Conservation (phyloP, 2,113 vertebrate species). For the Hippocampus zosterae region DNA sequence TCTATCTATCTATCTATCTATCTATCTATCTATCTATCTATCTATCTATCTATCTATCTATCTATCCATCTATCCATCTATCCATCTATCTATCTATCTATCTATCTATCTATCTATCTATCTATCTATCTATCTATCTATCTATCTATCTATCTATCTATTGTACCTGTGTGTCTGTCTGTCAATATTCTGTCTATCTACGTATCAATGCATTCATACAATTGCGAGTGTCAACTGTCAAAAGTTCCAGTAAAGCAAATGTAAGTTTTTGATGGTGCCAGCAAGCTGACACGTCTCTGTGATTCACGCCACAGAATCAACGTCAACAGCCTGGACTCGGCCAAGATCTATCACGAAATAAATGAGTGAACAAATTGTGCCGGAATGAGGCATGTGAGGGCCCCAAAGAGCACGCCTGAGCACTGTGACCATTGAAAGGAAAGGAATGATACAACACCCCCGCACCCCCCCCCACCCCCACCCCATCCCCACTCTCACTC, state of each 20-base stretch:
- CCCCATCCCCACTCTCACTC: background rate
- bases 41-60: too few species aligned
- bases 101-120: too few species aligned
- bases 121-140: too few species aligned
- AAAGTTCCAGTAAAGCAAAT: background rate
- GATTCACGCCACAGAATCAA: background rate
- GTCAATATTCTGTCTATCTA: too few species aligned
- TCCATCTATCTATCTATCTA: too few species aligned
- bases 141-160: too few species aligned
- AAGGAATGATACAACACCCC: constrained; percentile 17
- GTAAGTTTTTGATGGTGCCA: background rate
- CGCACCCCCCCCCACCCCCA: constrained; percentile 8
- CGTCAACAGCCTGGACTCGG: constrained; percentile 14
- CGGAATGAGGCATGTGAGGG: constrained; percentile 20
- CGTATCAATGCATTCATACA: too few species aligned
- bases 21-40: too few species aligned
- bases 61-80: too few species aligned
- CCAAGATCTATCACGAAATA: constrained; percentile 19
- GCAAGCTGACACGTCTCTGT: background rate
- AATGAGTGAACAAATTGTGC: constrained; percentile 12
- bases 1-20: too few species aligned
- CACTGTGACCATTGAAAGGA: constrained; percentile 12
- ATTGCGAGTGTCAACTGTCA: constrained; percentile 5
- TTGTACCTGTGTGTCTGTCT: too few species aligned
- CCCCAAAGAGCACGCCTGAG: constrained; percentile 22